These are phyloP conservation scores for Aelia acuminata DNA, from an alignment of 2,888 invertebrate genomes.

Conservation along the genomic window DNA sequence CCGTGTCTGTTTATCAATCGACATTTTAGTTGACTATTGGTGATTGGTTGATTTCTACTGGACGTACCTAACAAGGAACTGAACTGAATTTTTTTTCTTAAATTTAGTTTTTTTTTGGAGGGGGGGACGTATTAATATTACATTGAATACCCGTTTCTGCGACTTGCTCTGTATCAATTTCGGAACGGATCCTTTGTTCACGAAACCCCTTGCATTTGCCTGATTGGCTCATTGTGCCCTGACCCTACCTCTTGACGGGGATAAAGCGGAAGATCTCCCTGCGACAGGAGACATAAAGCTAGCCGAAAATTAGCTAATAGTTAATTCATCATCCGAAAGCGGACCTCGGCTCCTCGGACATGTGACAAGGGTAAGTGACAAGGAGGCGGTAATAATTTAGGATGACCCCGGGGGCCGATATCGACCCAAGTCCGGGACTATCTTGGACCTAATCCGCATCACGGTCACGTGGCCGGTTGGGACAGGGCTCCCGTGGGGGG, in stretches of 20 bases:
- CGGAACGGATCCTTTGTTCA: not conserved
- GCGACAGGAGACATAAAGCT: not conserved
- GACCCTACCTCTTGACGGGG: not conserved
- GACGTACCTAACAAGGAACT: no score
- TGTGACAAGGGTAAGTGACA: slow-evolving; percentile 47
- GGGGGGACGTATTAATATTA: no score
- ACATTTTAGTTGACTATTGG: no score
- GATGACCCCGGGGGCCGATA: not conserved
- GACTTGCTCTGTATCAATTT: not conserved
- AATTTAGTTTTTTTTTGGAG: no score
- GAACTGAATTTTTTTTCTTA: no score
- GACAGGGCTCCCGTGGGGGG: slow-evolving; percentile 38
- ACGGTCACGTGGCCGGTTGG: slow-evolving; percentile 24
- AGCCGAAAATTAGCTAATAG: not conserved
- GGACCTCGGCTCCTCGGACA: not conserved
- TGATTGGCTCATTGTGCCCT: not conserved
- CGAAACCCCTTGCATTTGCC: not conserved
- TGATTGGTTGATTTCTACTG: no score
- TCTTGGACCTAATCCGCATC: slow-evolving; percentile 38
- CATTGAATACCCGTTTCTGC: no score
- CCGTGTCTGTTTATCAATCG: no score
- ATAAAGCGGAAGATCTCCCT: not conserved
- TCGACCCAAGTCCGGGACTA: slow-evolving; percentile 34
- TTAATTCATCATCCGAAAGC: not conserved
- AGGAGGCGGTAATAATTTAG: slow-evolving; percentile 19